Base-by-base conservation (phyloP, 2,113 vertebrate species). In the Fulica atra region DNA sequence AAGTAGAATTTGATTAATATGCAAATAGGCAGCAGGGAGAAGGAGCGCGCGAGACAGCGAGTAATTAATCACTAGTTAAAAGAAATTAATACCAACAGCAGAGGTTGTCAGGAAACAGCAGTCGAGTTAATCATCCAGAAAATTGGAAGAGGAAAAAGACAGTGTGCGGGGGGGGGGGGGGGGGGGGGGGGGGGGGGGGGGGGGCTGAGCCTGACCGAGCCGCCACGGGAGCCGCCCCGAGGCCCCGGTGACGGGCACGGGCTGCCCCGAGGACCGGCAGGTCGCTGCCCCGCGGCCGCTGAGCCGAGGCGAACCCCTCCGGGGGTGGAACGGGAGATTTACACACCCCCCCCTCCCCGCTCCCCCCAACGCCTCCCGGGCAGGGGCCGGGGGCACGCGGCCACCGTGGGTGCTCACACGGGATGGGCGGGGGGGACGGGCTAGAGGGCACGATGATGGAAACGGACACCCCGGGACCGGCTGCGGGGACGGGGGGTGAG, bases 31-130 rank as follows among this genome's bases (percentile, higher is more conserved):
- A 42, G 13, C 42, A 13, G 40, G 60, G 63, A 63, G 81, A 61
- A 25, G 74, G 71, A 31, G 88, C 20, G 24, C 50, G 64, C 57
- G 68, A 89, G 78, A 53, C 54, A 25, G 86, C 61, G 79, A 74
- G 84, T 88, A 93, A 88, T 95, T 96, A 94, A 96, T 96, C 86
- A 77, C 91, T 78, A 65, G 91, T 59, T 79, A 85, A 96, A 94
- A 70, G 94, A 95, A 94, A 96, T 90, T 81, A 95, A 92, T 77
- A 53, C 86, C 88, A 93, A 79, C 95, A 86, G 94, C 84, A 42
- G 86, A 86, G 84, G 74, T 76, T 86, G 90, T 88, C 84, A 86
- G 95, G 72, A 73, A 92, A 80, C 84, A 92, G 84, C 65, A 44
- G 81, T 35, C 35, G 77, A 64, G 92, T 91, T 94, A 94, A 92